phyloP scores from a whole-genome alignment of 1,140 invertebrate species.

The Tetraneura akinire region DNA sequence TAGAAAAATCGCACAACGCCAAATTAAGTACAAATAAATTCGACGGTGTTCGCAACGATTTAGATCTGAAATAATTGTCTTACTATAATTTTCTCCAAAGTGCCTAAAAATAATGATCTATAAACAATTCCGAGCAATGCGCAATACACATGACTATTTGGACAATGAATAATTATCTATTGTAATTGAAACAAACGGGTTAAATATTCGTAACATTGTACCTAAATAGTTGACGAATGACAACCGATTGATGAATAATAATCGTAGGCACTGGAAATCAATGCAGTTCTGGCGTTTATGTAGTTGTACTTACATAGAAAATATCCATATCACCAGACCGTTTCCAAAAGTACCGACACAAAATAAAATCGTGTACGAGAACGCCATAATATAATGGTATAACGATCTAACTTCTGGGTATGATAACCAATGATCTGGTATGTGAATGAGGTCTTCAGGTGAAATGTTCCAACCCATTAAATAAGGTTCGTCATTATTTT shows the following conservation, averaged over 20 bases:
- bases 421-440: constrained; percentile 81
- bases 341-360: constrained; percentile 79
- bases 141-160: too few relatives aligned
- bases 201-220: too few relatives aligned
- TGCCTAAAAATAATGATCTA: background rate
- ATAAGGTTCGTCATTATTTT: constrained; percentile 55
- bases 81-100: background rate
- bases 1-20: constrained; percentile 82
- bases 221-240: too few relatives aligned
- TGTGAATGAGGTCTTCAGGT: constrained; percentile 71
- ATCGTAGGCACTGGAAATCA: too few relatives aligned
- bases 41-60: constrained; percentile 80
- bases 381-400: constrained; percentile 78
- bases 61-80: constrained; percentile 65
- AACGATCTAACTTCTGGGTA: constrained; percentile 78
- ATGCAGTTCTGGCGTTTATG: background rate
- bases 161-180: too few relatives aligned
- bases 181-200: too few relatives aligned
- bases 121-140: background rate
- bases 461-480: constrained; percentile 77
- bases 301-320: constrained; percentile 69
- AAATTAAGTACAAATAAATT: constrained; percentile 88
- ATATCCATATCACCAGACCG: constrained; percentile 86
- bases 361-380: constrained; percentile 79
- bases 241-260: too few relatives aligned